These are phyloP conservation scores for Coregonus suidteri DNA, from an alignment of 2,797 vertebrate species.

Conservation along the genomic window DNA sequence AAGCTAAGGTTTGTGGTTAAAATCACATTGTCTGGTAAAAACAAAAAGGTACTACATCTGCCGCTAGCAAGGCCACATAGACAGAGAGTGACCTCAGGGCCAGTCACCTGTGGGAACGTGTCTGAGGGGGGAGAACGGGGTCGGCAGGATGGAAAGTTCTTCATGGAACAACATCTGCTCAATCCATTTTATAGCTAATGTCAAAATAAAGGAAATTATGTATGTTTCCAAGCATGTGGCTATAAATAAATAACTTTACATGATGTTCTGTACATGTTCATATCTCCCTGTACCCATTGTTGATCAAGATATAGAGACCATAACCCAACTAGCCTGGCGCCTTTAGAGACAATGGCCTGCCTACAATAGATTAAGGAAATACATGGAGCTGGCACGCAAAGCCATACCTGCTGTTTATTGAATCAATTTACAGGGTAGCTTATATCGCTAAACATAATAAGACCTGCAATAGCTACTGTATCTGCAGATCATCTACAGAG, in stretches of 20 bases:
- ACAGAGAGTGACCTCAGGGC: neutral
- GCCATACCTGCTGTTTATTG: slow-evolving; percentile 37
- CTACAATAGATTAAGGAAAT: slow-evolving; percentile 24
- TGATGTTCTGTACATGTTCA: slow-evolving; percentile 4
- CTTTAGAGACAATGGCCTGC: slow-evolving; percentile 42
- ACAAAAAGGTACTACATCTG: too few relatives aligned
- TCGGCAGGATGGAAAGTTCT: too few relatives aligned
- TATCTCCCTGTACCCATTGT: slow-evolving; percentile 18
- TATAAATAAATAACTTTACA: slow-evolving; percentile 55
- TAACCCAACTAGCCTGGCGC: slow-evolving; percentile 14
- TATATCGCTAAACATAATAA: slow-evolving; percentile 6
- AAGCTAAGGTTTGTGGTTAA: neutral
- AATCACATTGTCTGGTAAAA: neutral
- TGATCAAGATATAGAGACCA: neutral
- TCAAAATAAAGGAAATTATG: slow-evolving; percentile 52
- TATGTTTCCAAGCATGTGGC: slow-evolving; percentile 41
- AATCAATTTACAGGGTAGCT: slow-evolving; percentile 14
- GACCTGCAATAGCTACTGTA: neutral
- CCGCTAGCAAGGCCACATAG: too few relatives aligned
- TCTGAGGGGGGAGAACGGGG: neutral
- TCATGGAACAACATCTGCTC: slow-evolving; percentile 64
- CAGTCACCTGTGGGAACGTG: slow-evolving; percentile 14
- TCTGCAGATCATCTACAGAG: neutral
- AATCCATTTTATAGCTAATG: slow-evolving; percentile 37
- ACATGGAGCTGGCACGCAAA: slow-evolving; percentile 42